Evolutionary conservation across 1,140 invertebrate genomes (phyloP).

Genomic region (Drosophila repleta): DNA sequence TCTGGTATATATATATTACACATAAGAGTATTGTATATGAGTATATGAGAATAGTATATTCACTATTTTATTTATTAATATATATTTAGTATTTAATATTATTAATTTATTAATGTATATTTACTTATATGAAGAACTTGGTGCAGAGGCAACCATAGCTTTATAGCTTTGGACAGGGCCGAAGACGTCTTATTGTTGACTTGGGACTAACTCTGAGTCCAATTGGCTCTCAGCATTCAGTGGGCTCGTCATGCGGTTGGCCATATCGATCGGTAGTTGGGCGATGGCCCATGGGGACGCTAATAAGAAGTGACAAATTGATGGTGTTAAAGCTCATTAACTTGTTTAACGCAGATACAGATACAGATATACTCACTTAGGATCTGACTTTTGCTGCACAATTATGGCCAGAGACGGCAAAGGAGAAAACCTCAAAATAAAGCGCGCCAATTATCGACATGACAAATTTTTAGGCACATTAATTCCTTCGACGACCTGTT

Average conservation of each 20-base stretch:
- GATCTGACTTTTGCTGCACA: constrained; percentile 14
- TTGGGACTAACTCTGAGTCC: constrained; percentile 26
- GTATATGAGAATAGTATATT: no score
- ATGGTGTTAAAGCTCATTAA: constrained; percentile 84
- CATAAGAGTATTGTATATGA: no score
- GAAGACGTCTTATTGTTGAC: constrained; percentile 27
- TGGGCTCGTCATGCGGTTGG: constrained; percentile 4
- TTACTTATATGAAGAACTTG: no score
- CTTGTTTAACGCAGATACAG: constrained; percentile 56
- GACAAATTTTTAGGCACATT: constrained; percentile 72
- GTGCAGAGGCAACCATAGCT: background rate
- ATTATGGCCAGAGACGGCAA: constrained; percentile 27
- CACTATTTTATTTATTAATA: no score
- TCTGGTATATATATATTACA: no score
- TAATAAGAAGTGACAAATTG: constrained; percentile 84
- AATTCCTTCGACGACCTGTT: constrained; percentile 46
- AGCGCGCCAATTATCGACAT: constrained; percentile 81
- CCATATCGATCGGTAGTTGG: background rate
- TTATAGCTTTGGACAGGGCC: background rate
- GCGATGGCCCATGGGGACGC: constrained; percentile 56
- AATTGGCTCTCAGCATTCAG: constrained; percentile 21
- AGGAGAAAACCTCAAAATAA: constrained; percentile 73
- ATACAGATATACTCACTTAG: constrained; percentile 27
- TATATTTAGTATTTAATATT: no score
- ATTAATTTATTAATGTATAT: no score